Evolutionary conservation across 2,113 vertebrate species (phyloP), one percentile per base, ranked within the genome.

Genomic region (Daubentonia madagascariensis): DNA sequence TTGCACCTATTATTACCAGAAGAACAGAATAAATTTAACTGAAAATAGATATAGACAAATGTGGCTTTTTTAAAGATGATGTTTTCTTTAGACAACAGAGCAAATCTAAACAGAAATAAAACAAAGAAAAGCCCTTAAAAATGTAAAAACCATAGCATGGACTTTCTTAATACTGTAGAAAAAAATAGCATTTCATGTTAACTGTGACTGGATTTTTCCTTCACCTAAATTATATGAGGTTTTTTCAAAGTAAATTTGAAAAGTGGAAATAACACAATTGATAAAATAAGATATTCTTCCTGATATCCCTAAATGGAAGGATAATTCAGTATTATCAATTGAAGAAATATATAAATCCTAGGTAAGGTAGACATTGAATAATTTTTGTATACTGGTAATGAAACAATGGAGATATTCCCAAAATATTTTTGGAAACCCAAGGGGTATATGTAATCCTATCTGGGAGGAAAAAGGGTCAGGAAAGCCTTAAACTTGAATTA

Each of bases 41-140:
- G 50, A 87, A 95, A 88, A 93, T 28, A 92, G 20, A 52, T 68
- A 63, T 57, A 93, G 92, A 97, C 48, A 94, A 94, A 89, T 70
- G 23, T 65, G 45, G 1, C 8, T 78, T 70, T 61, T 95, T 75
- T 48, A 67, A 78, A 96, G 32, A 8, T 43, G 32, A 76, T 9
- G 14, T 72, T 84, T 91, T 45, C 48, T 93, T 85, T 81, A 85
- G 30, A 92, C 63, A 20, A 87, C 4, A 25, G 50, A 87, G 68
- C 30, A 79, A 89, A 90, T 63, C 14, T n/a, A 92, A 96, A 92
- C 43, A 91, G 37, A 80, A 95, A 91, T 18, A 48, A 78, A 96
- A 11, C 20, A 94, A 61, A 75, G 25, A 88, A 73, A 94, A 79
- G 1, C 3, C 4, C 3, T 10, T 75, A 91, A 59, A 23, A 76